Evolutionary conservation across 2,888 invertebrate species (phyloP), one percentile per base, ranked within the genome.

Genomic region (Yponomeuta sedellus): DNA sequence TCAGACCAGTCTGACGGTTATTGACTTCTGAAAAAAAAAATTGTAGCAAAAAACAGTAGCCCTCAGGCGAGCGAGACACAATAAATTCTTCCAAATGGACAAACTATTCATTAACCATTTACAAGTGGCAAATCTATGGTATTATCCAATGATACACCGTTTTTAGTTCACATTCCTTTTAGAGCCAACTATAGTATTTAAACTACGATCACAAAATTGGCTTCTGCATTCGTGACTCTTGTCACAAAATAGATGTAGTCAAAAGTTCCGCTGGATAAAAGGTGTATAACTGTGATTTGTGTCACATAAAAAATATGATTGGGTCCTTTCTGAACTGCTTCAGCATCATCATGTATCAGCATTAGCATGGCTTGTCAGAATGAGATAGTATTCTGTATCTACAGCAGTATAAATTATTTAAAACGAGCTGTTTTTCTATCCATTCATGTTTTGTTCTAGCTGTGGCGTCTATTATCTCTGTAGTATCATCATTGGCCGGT

Each of bases 401-500:
- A 25, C 5, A 25, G 25, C 3, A 25, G 25, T 25, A 4, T 25
- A 25, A 25, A 25, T 25, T 25, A 25, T 4, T 25, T 25, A 1
- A 25, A 25, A 25, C 25, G 25, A 25, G 25, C 25, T 25, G 5
- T 25, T 25, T 5, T 25, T 25, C 8, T 34, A 34, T 34, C 3
- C 34, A 34, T 34, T 3, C 8, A 5, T 52, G 44, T 12, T 52
- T 12, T 52, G 44, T 16, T 52, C 3, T 6, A 52, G 44, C 44
- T 52, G 44, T 52, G 44, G 44, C 44, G 44, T 52, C 44, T 22
- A 58, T 20, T 22, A 58, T 58, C 19, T 58, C 10, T 20, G 58
- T 8, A 19, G 10, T 61, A 61, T 61, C 61, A 61, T 12, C 61
- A 61, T 10, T 61, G 34, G 28, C 28, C 59, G 25, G 10, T 61